Evolutionary conservation across 2,113 vertebrate species (phyloP).

Genomic region (Caranx ignobilis): DNA sequence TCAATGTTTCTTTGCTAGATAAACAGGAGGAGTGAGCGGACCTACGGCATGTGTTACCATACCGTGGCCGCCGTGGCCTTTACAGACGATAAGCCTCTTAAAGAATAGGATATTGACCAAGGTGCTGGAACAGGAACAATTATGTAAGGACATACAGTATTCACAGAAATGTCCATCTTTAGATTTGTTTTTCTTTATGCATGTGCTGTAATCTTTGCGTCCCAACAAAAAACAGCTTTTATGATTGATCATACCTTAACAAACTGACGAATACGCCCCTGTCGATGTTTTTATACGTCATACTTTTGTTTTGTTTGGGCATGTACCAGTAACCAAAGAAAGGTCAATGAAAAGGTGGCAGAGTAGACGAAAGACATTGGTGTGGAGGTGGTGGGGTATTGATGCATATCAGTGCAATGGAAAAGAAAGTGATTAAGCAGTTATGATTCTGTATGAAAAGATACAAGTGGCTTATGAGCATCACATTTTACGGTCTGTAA

Average conservation of each 20-base stretch:
- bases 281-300: not conserved
- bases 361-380: not conserved
- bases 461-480: not conserved
- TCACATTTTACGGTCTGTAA: not conserved
- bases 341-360: too few species aligned
- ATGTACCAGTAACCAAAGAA: not conserved
- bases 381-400: not conserved
- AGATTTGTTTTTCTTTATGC: not conserved
- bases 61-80: constrained; percentile 29
- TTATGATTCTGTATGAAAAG: not conserved
- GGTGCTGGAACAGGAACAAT: constrained; percentile 47
- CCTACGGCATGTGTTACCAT: constrained; percentile 5
- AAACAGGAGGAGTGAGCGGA: not conserved
- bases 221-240: not conserved
- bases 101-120: constrained; percentile 57
- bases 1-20: not conserved
- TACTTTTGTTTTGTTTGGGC: not conserved
- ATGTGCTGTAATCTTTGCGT: not conserved
- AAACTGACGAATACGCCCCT: not conserved
- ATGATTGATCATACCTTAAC: not conserved
- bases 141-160: constrained; percentile 45
- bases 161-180: not conserved
- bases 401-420: not conserved
- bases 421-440: constrained; percentile 11
- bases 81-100: constrained; percentile 68